Base-by-base conservation (phyloP, 2,888 invertebrate genomes). In the Torymus auratus region DNA sequence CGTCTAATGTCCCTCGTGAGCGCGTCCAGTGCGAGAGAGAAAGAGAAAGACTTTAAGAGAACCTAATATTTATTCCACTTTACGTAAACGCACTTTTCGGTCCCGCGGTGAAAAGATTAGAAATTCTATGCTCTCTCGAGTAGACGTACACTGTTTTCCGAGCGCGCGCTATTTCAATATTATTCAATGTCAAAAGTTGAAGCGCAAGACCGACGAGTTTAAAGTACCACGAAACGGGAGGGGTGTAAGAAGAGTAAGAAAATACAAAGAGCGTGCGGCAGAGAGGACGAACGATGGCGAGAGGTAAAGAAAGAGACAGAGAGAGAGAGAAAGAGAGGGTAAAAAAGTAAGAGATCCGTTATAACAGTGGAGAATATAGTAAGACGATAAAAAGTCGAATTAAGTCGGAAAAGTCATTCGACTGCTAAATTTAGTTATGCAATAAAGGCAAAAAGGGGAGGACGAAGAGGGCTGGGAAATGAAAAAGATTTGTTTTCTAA, bases 401-500 rank as follows among this genome's bases (percentile, higher is more conserved):
- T 72, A 72, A 61, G 72, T 53, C 56, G 69, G 50, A 52, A 62
- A 60, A 69, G 65, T 74, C 65, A 67, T 72, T 64, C 28, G 41
- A 56, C 56, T 58, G 17, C 41, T 23, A 67, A 41, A 41, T 41
- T 41, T 41, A 41, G 41, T 41, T 41, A 41, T 41, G 41, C 41
- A 41, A 41, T 41, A 41, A 41, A 41, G 7, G 41, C 41, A 41
- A 41, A 41, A 41, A 41, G 7, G 7, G 41, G 7, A 1, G 12
- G 17, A 20, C 7, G 15, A n/a, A 2, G 53, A 7, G 15, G 12
- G 17, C 23, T 4, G 60, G 52, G 52, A 76, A 62, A 28, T 17
- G 65, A 68, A 58, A 73, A 73, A 61, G 62, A 68, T 79, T 79
- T 73, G 62, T 71, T 73, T 73, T 23, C 67, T 14, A 50, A 50